Percentiles rank a stretch among this genome's conserved stretches.
phyloP scores from a whole-genome alignment of 2,888 invertebrate species.

The Mimas tiliae region DNA sequence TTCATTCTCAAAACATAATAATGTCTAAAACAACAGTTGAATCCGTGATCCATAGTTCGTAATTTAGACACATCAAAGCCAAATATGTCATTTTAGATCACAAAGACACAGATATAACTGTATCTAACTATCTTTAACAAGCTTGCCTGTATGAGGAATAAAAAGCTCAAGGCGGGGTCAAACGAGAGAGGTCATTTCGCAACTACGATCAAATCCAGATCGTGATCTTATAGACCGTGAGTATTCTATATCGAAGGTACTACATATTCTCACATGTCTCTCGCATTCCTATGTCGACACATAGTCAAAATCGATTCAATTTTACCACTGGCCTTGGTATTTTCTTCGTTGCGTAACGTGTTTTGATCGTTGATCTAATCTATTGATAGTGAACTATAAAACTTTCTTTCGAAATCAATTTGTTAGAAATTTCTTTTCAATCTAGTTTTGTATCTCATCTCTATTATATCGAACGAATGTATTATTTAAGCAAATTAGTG shows the following conservation, averaged over 20 bases:
- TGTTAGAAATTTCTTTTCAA: conserved; percentile 33
- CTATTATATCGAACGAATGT: conserved; percentile 5
- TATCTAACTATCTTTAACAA: conserved; percentile 14
- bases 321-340: conserved; percentile 29
- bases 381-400: conserved; percentile 30
- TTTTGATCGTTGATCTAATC: conserved; percentile 34
- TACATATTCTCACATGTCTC: conserved; percentile 34
- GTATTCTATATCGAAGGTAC: conserved; percentile 27
- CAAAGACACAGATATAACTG: not conserved
- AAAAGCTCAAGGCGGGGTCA: conserved; percentile 25
- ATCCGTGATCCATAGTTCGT: too few species aligned
- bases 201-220: conserved; percentile 37
- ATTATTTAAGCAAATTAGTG: conserved; percentile 22
- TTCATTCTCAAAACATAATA: too few species aligned
- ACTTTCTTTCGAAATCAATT: conserved; percentile 43
- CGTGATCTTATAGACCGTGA: conserved; percentile 45
- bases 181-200: conserved; percentile 35
- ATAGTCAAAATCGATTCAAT: not conserved
- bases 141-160: conserved; percentile 11
- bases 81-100: not conserved
- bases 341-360: conserved; percentile 35
- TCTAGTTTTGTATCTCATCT: conserved; percentile 27
- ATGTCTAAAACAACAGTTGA: too few species aligned
- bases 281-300: conserved; percentile 42
- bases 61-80: conserved; percentile 8